Base-by-base conservation (phyloP, 2,113 vertebrate species). In the Lagopus muta region DNA sequence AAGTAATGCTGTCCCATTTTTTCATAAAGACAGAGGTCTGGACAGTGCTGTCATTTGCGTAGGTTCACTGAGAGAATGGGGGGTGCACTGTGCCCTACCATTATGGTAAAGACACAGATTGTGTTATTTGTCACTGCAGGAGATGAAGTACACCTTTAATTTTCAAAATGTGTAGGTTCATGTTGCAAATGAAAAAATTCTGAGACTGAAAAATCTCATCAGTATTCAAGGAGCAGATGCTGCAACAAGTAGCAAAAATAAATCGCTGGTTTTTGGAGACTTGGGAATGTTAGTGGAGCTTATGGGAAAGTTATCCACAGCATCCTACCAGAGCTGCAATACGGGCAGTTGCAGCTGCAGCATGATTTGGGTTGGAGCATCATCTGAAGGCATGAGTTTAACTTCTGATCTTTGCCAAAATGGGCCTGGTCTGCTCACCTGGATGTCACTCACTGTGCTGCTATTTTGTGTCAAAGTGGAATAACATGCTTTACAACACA, bases 41-140 rank as follows among this genome's bases (percentile, higher is more conserved):
- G 21, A 17, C 12, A 72, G 3, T 4, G 1, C 28, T 88, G 21
- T 54, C 9, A 17, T 47, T 82, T 62, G 5, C 47, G 8, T 62
- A 62, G 27, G 57, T 36, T 42, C 10, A 48, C 4, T 45, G 8
- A 5, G n/a, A 86, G 18, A 78, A n/a, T 3, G 12, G 24, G 8
- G 1, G 10, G 0, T 43, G 4, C 34, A 8, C 21, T 38, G 47
- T 78, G 8, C 5, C 42, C 9, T 78, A 27, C 27, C 22, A 1
- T 3, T 20, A 0, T 24, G 7, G 6, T 32, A 34, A 32, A 82
- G 27, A 52, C 6, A 8, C 7, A 40, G 3, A 7, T 20, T 13
- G 8, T 67, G 18, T 21, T 34, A 62, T 50, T 88, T 50, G 24
- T 15, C 8, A 13, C 20, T 65, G 34, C 6, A 24, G 25, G 28